Percentiles rank a stretch among this genome's conserved stretches.
These are phyloP conservation scores for Sphaerophoria rueppellii DNA, from an alignment of 2,888 invertebrate genomes.

Conservation along the genomic window DNA sequence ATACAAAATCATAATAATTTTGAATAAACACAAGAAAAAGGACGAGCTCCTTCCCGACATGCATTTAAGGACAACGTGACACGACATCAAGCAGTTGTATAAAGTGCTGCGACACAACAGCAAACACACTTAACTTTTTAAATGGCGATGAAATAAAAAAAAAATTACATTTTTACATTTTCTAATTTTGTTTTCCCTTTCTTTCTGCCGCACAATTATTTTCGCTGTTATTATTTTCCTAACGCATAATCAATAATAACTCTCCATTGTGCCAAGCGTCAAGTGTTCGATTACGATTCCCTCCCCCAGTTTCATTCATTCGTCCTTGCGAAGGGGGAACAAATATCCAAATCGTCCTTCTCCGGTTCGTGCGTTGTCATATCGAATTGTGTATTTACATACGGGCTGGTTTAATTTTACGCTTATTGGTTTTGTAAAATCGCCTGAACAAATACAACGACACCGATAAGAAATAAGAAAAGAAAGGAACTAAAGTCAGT, in stretches of 20 bases:
- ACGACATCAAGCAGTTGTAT: slow-evolving; percentile 58
- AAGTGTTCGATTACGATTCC: slow-evolving; percentile 46
- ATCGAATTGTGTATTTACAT: slow-evolving; percentile 71
- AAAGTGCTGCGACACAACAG: slow-evolving; percentile 1
- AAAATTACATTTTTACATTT: slow-evolving; percentile 17
- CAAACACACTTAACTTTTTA: slow-evolving; percentile 25
- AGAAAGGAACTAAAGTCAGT: slow-evolving; percentile 16
- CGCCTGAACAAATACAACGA: slow-evolving; percentile 81
- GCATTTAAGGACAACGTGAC: slow-evolving; percentile 65
- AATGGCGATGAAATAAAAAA: slow-evolving; percentile 37
- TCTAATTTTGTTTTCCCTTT: slow-evolving; percentile 35
- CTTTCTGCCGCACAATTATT: slow-evolving; percentile 56
- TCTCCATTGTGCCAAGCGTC: slow-evolving; percentile 39
- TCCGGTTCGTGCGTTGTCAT: slow-evolving; percentile 30
- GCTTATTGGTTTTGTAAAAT: slow-evolving; percentile 82
- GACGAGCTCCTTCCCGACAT: slow-evolving; percentile 12
- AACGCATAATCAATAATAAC: slow-evolving; percentile 64
- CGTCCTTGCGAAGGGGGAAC: not conserved
- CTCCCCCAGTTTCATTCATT: not conserved
- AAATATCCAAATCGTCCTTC: not conserved
- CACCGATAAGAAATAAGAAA: slow-evolving; percentile 64
- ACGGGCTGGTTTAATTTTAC: slow-evolving; percentile 81
- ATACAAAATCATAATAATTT: slow-evolving; percentile 71
- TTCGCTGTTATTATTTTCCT: slow-evolving; percentile 37
- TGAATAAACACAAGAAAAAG: slow-evolving; percentile 59